Conservation (phyloP, 1,140 invertebrate genomes). For the Nasonia longicornis region DNA sequence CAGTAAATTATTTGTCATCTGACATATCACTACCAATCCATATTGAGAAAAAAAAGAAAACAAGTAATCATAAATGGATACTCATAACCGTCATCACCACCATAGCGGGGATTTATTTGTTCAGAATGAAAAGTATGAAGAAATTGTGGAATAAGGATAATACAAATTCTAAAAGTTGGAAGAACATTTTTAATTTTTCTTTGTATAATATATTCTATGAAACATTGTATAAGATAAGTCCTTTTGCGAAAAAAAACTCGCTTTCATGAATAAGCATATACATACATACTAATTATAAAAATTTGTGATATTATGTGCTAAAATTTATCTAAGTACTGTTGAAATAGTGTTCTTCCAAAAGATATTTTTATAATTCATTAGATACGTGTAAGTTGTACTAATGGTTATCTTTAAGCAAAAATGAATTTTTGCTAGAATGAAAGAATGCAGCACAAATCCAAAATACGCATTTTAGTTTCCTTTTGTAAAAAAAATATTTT, state of each 20-base stretch:
- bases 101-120: slow-evolving; percentile 23
- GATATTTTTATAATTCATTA: background rate
- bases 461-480: background rate
- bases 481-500: background rate
- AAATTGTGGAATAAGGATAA: slow-evolving; percentile 13
- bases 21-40: slow-evolving; percentile 41
- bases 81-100: slow-evolving; percentile 26
- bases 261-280: background rate
- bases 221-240: slow-evolving; percentile 16
- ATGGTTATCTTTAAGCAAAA: background rate
- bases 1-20: slow-evolving; percentile 44
- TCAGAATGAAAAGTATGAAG: slow-evolving; percentile 8
- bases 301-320: slow-evolving; percentile 4
- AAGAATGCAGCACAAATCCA: background rate
- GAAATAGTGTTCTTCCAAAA: background rate
- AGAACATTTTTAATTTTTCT: slow-evolving; percentile 16
- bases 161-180: background rate
- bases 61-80: slow-evolving; percentile 11
- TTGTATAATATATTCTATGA: slow-evolving; percentile 2
- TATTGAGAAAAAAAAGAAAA: slow-evolving; percentile 36
- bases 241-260: background rate
- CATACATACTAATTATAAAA: background rate
- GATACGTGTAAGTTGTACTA: background rate
- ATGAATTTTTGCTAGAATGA: background rate
- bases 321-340: background rate